These are phyloP conservation scores for Stegodyphus mimosarum DNA, from an alignment of 1,140 invertebrate genomes.

Conservation along the genomic window DNA sequence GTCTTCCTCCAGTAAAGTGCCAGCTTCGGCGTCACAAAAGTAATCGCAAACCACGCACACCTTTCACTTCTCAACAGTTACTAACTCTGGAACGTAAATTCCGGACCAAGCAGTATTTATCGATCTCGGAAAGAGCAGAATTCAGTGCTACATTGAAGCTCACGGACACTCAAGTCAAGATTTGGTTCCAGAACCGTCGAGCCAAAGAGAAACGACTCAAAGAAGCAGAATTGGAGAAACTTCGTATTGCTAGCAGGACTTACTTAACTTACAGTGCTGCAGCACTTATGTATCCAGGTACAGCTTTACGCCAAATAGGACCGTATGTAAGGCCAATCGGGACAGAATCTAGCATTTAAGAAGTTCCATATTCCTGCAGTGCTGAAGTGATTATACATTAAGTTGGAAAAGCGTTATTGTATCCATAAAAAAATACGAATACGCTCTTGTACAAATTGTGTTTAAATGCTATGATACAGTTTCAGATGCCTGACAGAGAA, in stretches of 20 bases:
- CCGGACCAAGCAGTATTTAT: slow-evolving; percentile 94
- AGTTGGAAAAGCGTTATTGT: too few relatives aligned
- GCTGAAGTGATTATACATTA: too few relatives aligned
- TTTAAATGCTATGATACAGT: too few relatives aligned
- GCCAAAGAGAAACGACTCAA: slow-evolving; percentile 72
- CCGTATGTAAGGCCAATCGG: too few relatives aligned
- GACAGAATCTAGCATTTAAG: too few relatives aligned
- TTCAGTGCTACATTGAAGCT: slow-evolving; percentile 93
- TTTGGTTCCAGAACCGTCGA: slow-evolving; percentile 70
- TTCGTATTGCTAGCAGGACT: slow-evolving; percentile 66
- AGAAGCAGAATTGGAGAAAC: slow-evolving; percentile 70
- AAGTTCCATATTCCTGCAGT: too few relatives aligned
- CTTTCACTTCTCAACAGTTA: slow-evolving; percentile 96
- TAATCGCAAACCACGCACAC: slow-evolving; percentile 95
- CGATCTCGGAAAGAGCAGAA: slow-evolving; percentile 95
- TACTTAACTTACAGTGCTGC: neutral
- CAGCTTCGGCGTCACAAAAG: slow-evolving; percentile 94
- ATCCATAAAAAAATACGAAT: too few relatives aligned
- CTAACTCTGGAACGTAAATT: slow-evolving; percentile 96
- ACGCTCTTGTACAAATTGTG: too few relatives aligned
- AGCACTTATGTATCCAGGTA: neutral
- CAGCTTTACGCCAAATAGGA: too few relatives aligned
- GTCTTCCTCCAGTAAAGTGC: slow-evolving; percentile 76
- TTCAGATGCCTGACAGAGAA: too few relatives aligned
- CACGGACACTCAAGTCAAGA: slow-evolving; percentile 85